phyloP scores from a whole-genome alignment of 2,888 invertebrate genomes.

The Xestia xanthographa region DNA sequence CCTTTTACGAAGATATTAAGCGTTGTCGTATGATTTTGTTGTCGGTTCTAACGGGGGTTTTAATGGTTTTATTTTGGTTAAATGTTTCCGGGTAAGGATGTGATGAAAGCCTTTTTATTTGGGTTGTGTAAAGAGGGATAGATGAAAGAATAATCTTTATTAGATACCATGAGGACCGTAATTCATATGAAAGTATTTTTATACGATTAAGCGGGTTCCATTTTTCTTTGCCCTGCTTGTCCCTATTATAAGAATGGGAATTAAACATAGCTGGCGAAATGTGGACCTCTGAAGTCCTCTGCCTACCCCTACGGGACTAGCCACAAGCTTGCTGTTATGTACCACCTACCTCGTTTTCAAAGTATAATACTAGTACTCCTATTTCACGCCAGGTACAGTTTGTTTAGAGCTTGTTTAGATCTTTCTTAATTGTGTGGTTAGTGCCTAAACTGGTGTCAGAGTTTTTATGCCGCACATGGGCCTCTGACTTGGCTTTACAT shows the following conservation, averaged over 20 bases:
- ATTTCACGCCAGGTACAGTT: not conserved
- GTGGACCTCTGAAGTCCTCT: not conserved
- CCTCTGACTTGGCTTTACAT: no score
- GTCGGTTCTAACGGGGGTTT: not conserved
- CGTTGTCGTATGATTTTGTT: conserved; percentile 16
- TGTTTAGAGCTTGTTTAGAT: not conserved
- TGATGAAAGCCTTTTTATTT: not conserved
- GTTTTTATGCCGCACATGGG: no score
- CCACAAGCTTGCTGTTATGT: not conserved
- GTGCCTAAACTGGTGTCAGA: no score
- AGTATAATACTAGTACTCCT: not conserved
- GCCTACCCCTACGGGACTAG: not conserved
- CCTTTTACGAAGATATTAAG: conserved; percentile 28
- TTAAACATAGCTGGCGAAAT: no score
- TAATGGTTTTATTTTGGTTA: conserved; percentile 4
- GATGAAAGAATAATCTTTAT: not conserved
- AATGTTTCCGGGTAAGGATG: not conserved
- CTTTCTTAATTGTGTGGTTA: no score
- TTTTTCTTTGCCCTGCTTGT: no score
- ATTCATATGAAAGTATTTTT: not conserved
- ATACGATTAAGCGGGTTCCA: no score
- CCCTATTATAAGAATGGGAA: no score
- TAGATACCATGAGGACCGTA: not conserved
- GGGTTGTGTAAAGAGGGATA: not conserved
- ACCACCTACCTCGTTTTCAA: not conserved